A percentile compares a stretch with the other conserved stretches of the same genome.
These are phyloP conservation scores for Daubentonia madagascariensis DNA, from an alignment of 2,113 vertebrate genomes.

Conservation along the genomic window DNA sequence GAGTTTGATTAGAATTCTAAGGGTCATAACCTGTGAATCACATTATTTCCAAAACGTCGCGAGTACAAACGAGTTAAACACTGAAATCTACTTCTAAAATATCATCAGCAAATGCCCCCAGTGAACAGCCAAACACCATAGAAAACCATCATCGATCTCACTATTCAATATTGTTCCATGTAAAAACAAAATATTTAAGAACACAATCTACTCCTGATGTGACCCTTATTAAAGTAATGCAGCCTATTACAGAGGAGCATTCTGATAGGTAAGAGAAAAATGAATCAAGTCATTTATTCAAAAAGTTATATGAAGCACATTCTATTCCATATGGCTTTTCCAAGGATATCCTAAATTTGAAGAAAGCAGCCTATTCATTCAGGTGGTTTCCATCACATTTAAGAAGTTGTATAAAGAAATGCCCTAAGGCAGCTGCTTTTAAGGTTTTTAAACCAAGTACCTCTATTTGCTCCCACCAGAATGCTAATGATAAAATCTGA, in stretches of 20 bases:
- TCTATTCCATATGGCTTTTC: neutral
- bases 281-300: neutral
- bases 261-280: neutral
- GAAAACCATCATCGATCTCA: neutral
- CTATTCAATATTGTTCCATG: neutral
- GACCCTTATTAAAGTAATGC: neutral
- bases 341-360: neutral
- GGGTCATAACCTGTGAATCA: neutral
- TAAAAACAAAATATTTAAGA: neutral
- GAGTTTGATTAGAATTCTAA: conserved; percentile 24
- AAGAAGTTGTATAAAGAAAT: neutral
- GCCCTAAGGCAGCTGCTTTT: neutral
- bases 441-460: neutral
- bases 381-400: neutral
- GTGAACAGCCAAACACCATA: neutral
- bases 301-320: neutral
- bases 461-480: neutral
- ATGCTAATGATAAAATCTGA: neutral
- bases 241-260: neutral
- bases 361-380: neutral
- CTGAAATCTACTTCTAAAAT: neutral
- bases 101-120: neutral
- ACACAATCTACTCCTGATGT: neutral
- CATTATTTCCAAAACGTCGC: neutral
- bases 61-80: neutral